These are phyloP conservation scores for Acanthis flammea DNA, from an alignment of 2,797 vertebrate species.

Conservation along the genomic window DNA sequence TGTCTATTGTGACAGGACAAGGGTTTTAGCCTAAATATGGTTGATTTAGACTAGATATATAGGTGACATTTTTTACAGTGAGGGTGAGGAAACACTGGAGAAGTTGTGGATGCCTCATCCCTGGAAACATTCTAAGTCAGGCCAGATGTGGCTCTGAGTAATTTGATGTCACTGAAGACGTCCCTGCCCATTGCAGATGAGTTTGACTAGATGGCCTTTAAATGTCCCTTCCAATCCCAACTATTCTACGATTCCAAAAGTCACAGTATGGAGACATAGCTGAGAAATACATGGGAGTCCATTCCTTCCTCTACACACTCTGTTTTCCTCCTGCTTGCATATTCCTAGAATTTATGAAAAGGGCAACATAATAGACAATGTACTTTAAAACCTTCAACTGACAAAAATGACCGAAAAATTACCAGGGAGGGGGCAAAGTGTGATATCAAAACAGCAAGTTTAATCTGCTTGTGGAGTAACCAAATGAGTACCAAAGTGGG, in stretches of 20 bases:
- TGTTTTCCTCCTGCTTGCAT: not conserved
- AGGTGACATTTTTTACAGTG: not conserved
- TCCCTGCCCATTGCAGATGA: not conserved
- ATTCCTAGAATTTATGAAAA: not conserved
- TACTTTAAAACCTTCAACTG: not conserved
- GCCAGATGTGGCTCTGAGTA: not conserved
- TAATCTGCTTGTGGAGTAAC: not conserved
- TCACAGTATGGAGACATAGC: not conserved
- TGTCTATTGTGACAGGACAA: not conserved
- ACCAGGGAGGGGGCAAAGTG: rapidly evolving
- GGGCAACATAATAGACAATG: not conserved
- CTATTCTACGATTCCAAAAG: not conserved
- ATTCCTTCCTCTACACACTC: not conserved
- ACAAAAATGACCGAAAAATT: not conserved
- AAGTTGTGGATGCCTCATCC: not conserved
- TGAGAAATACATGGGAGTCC: not conserved
- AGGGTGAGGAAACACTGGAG: not conserved
- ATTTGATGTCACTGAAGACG: not conserved
- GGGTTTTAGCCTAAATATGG: not conserved
- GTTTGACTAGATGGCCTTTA: not conserved
- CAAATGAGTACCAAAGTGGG: rapidly evolving
- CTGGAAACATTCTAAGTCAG: not conserved
- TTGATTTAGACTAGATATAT: not conserved
- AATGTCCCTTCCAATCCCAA: not conserved
- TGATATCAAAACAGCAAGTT: not conserved